Evolutionary conservation across 53 echinoderm and acorn worm species (phyloP), one percentile per base, ranked within the genome.

Genomic region (Antedon mediterranea): DNA sequence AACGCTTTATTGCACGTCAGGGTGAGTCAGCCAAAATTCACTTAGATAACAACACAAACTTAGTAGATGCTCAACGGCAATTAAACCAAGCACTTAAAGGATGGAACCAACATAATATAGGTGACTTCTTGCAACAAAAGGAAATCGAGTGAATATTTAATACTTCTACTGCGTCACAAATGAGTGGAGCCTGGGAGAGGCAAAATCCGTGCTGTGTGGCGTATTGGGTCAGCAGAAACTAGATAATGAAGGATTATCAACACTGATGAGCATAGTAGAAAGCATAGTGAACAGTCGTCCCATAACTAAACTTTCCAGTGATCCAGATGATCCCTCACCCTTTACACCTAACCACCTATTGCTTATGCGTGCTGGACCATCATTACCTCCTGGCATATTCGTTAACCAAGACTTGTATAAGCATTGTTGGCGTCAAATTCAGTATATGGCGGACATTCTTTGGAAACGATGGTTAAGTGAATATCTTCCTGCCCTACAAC

Each of bases 41-140:
- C 34, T 81, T 81, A 34, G 81, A 81, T 73, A 81, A 81, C 30
- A 73, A 81, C 6, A 81, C 73, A 33, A 81, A 81, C 43, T 74
- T 81, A 3, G 81, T 81, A 6, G 81, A 81, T 3, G 81, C 34
- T 29, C 26, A n/a, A n/a, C n/a, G n/a, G n/a, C n/a, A n/a, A n/a
- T n/a, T n/a, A n/a, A n/a, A 32, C 37, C 73, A 13, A 34, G 81
- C 73, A 37, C 29, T 81, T 30, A 27, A 31, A 31, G 43, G 30
- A 20, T 81, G 81, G 74, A 81, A 81, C 30, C 34, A 74, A 7
- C 30, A 37, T 74, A 72, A 81, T 43, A 81, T 71, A 26, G 28
- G 23, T 30, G 76, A 77, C 27, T 77, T 28, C 30, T 42, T 57
- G 9, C 57, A 18, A 23, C 78, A 79, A 31, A 31, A 28, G 32